Base-by-base conservation (phyloP, 2,888 invertebrate genomes). In the Polyploca ridens region DNA sequence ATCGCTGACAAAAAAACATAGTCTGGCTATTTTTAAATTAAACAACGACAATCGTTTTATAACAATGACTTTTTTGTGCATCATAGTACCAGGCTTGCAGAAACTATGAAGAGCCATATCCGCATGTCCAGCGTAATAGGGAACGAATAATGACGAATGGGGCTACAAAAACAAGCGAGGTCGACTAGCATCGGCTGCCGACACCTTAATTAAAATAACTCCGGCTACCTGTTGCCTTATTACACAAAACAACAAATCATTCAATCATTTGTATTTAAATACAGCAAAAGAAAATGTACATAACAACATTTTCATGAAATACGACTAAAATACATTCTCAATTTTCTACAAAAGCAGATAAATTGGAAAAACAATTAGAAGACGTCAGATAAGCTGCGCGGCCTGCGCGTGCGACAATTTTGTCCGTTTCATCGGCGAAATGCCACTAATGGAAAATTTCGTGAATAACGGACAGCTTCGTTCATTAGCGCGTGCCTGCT, bases 61-160 rank as follows among this genome's bases (percentile, higher is more conserved):
- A 62, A 69, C 67, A 67, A 70, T 67, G 64, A 63, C 60, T 69
- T 76, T 78, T 79, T 78, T 75, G 70, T 70, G 41, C 57, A 33
- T 63, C 63, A 62, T 63, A 64, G 69, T 72, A 77, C 73, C 73
- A 74, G 76, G 77, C 74, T 66, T 63, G 57, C 68, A 75, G 74
- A 65, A 54, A 16, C 62, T 58, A 44, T 41, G 44, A 65, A 63
- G 70, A 67, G 66, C 68, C 66, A 64, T 66, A 62, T 69, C 64
- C 66, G 67, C 58, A 44, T 67, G 69, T 68, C 62, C 68, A 63
- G 61, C 38, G 44, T 59, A 67, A 64, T 65, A 33, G 46, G 66
- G 67, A 64, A 54, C 58, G 62, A 66, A 63, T 54, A 69, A 68
- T 69, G 62, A 54, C 74, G 64, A 58, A 65, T 64, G 64, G 68